Conservation (phyloP, 2,888 invertebrate genomes). For the Cerceris ruficornis region DNA sequence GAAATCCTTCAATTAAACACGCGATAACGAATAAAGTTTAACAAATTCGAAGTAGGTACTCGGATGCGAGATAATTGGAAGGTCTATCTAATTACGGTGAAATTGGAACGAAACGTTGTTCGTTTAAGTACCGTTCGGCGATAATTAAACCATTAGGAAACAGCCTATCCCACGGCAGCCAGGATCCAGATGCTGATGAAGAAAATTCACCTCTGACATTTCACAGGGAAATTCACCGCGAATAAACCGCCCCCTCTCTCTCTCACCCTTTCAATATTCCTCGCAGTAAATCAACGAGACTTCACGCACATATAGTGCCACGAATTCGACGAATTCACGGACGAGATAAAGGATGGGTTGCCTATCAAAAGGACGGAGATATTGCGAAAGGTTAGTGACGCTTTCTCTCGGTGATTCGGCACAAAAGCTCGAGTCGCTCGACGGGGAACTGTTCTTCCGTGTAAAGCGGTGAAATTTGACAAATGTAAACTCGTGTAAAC, state of each 20-base stretch:
- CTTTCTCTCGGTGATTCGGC: conserved; percentile 14
- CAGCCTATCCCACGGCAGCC: neutral
- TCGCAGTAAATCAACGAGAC: neutral
- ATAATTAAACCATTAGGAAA: neutral
- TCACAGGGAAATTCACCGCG: conserved; percentile 2
- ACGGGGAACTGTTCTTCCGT: conserved; percentile 32
- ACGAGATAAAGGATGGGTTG: conserved; percentile 22
- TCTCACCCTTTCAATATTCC: conserved; percentile 16
- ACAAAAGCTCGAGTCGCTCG: conserved; percentile 45
- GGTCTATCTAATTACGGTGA: neutral
- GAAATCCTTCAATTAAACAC: neutral
- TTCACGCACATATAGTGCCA: neutral
- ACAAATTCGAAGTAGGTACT: neutral
- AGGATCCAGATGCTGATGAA: neutral
- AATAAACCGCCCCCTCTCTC: conserved; percentile 8
- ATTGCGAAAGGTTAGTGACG: conserved; percentile 27
- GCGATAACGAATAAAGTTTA: neutral
- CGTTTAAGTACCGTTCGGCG: neutral
- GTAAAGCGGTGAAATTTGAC: conserved; percentile 2
- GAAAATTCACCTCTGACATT: conserved; percentile 52
- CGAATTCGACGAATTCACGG: conserved; percentile 21
- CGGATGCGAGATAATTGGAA: neutral
- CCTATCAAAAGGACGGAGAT: conserved; percentile 27
- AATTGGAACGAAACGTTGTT: neutral
- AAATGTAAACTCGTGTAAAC: neutral